Evolutionary conservation across 2,888 invertebrate species (phyloP), one percentile per base, ranked within the genome.

Genomic region (Leistus spinibarbis): DNA sequence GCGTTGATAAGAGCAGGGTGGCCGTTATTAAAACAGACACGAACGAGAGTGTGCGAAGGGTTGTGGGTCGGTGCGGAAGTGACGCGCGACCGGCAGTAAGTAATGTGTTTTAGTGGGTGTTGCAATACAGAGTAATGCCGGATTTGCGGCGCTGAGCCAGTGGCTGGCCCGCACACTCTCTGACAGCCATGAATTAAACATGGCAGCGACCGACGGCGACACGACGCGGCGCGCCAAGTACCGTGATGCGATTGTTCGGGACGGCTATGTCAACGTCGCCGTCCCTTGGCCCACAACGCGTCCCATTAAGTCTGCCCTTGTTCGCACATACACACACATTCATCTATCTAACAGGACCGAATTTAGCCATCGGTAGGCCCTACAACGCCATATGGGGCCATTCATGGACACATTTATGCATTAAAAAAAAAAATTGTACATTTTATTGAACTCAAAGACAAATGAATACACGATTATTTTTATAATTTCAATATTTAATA

Each of bases 101-200:
- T 73, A 73, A 73, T 73, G 73, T 73, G 67, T 73, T 73, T 73
- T 73, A 73, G 67, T 73, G 73, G 73, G 73, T 73, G 73, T 73
- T 73, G 73, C 73, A 73, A 73, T 73, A 73, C 54, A 73, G 67
- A 66, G 67, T 75, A 75, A 75, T 75, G 64, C 75, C n/a, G 75
- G 75, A 75, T 75, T 75, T 75, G 75, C 56, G 69, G 68, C 64
- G 63, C 40, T 62, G 75, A 75, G 69, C 75, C 19, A 75, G 54
- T 75, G 56, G 24, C 27, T 54, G 73, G 57, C 13, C 72, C 53
- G 64, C 40, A 16, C 66, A 19, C 54, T 40, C 40, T 40, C 22
- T 54, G 65, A 3, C 60, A 20, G 63, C 64, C 75, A 75, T 75
- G 75, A 75, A 75, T 75, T 75, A 75, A 75, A 63, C 75, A 75